Conservation (phyloP, 1,140 invertebrate species). For the Drusus annulatus region DNA sequence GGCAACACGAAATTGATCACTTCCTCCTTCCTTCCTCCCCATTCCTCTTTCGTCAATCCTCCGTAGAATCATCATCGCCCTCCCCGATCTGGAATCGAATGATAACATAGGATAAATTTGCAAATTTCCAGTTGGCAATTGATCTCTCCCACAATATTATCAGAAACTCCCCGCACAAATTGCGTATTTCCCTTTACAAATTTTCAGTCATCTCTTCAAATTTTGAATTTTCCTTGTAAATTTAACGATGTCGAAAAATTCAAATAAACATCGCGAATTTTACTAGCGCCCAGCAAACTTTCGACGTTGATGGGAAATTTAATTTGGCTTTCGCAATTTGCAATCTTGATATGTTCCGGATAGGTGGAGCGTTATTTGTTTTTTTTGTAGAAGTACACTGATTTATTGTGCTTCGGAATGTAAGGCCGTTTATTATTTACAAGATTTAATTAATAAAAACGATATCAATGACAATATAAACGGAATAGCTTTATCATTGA, state of each 20-base stretch:
- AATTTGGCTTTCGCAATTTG: background rate
- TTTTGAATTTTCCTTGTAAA: no score
- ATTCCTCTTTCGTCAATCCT: no score
- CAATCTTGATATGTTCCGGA: background rate
- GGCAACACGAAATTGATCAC: background rate
- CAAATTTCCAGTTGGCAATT: slow-evolving; percentile 27
- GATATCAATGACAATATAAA: no score
- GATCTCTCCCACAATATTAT: slow-evolving; percentile 23
- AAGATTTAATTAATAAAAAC: background rate
- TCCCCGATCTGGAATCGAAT: slow-evolving; percentile 31
- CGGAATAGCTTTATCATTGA: no score
- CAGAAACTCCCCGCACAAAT: background rate
- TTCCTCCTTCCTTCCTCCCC: background rate
- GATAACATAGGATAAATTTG: slow-evolving; percentile 3
- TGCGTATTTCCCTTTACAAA: slow-evolving; percentile 11
- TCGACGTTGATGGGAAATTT: background rate
- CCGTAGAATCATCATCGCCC: background rate
- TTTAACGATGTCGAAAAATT: background rate
- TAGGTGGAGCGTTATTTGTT: background rate
- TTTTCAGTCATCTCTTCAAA: no score
- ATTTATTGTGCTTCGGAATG: background rate
- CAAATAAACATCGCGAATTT: slow-evolving; percentile 22
- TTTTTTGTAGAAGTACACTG: background rate
- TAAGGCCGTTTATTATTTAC: background rate
- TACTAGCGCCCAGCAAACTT: background rate